Evolutionary conservation across 1,140 invertebrate genomes (phyloP).

Genomic region (Pseudomyrmex sp.): DNA sequence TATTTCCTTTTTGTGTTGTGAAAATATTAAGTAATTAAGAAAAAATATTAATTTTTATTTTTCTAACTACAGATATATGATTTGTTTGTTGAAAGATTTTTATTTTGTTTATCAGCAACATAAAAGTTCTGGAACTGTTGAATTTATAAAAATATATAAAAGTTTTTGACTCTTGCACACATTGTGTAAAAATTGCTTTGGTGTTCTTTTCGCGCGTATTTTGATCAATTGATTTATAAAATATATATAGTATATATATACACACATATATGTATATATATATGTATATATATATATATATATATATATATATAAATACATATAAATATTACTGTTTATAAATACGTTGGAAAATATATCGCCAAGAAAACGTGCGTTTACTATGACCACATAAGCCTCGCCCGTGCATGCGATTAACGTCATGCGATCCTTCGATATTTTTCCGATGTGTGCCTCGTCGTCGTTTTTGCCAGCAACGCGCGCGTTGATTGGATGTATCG

Average conservation of each 20-base stretch:
- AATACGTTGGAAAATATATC: neutral
- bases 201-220: neutral
- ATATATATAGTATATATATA: neutral
- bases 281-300: slow-evolving; percentile 5
- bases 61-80: too few species aligned
- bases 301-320: neutral
- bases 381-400: slow-evolving; percentile 14
- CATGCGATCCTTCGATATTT: slow-evolving; percentile 36
- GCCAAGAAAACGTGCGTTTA: slow-evolving; percentile 23
- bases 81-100: too few species aligned
- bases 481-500: slow-evolving; percentile 1
- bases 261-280: neutral
- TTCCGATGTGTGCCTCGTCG: slow-evolving; percentile 52
- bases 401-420: slow-evolving; percentile 16
- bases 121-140: slow-evolving; percentile 54
- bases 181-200: neutral
- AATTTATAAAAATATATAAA: slow-evolving; percentile 40
- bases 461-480: slow-evolving; percentile 27
- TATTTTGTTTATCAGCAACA: too few species aligned
- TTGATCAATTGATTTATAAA: neutral
- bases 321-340: too few species aligned
- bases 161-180: too few species aligned
- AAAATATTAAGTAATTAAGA: neutral
- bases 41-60: too few species aligned
- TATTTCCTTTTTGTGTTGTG: neutral